Evolutionary conservation across 64 coral and sea anemone genomes (phyloP).

Genomic region (Porites lutea): DNA sequence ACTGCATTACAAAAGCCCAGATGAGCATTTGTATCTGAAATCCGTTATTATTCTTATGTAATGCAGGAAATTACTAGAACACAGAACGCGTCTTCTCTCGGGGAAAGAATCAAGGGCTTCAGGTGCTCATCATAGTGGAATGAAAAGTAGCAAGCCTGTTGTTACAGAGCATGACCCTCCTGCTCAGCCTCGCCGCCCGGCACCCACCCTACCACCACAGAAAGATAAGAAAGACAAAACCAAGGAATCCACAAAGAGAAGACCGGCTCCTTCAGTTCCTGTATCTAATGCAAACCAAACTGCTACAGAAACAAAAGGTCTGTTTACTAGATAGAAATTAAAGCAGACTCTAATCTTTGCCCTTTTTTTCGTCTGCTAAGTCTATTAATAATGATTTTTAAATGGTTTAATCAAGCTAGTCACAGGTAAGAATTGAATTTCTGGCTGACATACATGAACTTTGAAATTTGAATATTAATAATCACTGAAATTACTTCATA

Average conservation of each 20-base stretch:
- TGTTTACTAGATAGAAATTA: background rate
- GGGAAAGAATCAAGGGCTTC: background rate
- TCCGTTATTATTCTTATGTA: background rate
- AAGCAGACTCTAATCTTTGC: background rate
- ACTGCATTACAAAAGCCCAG: no score
- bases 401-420: no score
- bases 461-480: no score
- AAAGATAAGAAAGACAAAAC: conserved; percentile 17
- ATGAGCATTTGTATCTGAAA: no score
- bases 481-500: no score
- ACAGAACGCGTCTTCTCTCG: conserved; percentile 32
- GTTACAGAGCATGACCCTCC: background rate
- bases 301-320: background rate
- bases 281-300: background rate
- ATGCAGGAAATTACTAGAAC: conserved; percentile 62
- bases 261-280: conserved; percentile 34
- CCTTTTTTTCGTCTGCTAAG: background rate
- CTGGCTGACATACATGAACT: no score
- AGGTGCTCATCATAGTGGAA: background rate
- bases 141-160: background rate
- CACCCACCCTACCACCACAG: conserved; percentile 28
- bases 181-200: conserved; percentile 21
- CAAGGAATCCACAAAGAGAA: conserved; percentile 22
- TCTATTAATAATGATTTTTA: no score
- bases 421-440: no score